phyloP scores from a whole-genome alignment of 1,140 invertebrate species.

The Cyclargus thomasi region DNA sequence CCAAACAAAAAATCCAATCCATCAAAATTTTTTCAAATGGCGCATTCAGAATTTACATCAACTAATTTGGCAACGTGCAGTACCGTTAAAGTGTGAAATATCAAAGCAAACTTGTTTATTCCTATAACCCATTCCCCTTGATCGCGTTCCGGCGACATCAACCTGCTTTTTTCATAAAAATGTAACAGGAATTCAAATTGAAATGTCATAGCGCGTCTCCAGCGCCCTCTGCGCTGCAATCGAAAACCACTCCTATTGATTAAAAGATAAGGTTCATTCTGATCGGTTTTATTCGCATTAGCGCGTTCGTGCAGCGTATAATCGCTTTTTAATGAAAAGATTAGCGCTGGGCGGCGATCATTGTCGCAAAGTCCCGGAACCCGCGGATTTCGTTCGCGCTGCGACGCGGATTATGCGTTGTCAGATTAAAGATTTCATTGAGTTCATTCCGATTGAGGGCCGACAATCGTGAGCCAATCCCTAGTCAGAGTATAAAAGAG shows the following conservation, averaged over 20 bases:
- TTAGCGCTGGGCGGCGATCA: slow-evolving; percentile 60
- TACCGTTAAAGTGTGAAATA: neutral
- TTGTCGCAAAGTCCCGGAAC: slow-evolving; percentile 52
- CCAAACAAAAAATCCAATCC: neutral
- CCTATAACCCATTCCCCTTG: slow-evolving; percentile 10
- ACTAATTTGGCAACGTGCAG: neutral
- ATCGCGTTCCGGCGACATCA: slow-evolving; percentile 7
- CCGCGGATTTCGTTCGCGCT: slow-evolving; percentile 53
- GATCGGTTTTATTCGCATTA: slow-evolving; percentile 57
- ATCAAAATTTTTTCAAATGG: neutral
- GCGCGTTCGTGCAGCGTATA: slow-evolving; percentile 66
- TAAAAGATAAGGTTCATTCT: slow-evolving; percentile 23
- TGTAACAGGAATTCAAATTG: slow-evolving; percentile 66
- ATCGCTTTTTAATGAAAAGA: slow-evolving; percentile 74
- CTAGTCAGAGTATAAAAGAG: too few relatives aligned
- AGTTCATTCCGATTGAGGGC: neutral
- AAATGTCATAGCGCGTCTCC: slow-evolving; percentile 60
- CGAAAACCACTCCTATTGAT: slow-evolving; percentile 30
- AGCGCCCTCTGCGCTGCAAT: slow-evolving; percentile 34
- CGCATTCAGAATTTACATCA: neutral
- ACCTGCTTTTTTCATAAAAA: slow-evolving; percentile 46
- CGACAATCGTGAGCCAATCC: too few relatives aligned
- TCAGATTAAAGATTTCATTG: neutral
- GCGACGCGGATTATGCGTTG: slow-evolving; percentile 29
- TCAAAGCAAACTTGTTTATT: slow-evolving; percentile 1